phyloP scores from a whole-genome alignment of 2,797 vertebrate genomes.

The Ctenopoma kingsleyae region DNA sequence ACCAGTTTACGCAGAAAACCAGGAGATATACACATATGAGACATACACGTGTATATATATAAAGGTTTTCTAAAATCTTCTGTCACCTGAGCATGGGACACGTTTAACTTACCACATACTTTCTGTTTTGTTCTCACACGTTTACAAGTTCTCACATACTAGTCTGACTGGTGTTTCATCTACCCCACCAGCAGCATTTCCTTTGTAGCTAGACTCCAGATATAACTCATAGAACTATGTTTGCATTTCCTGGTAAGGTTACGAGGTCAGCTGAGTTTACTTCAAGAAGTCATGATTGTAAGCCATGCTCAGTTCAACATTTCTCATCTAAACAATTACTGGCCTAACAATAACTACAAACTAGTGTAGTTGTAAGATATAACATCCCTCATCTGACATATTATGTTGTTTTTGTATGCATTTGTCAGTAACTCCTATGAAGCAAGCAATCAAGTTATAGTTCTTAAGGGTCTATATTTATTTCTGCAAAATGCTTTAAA shows the following conservation, averaged over 20 bases:
- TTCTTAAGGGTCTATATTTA: too few species aligned
- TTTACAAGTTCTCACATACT: constrained; percentile 2
- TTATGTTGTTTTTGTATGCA: too few species aligned
- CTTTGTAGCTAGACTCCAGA: constrained; percentile 6
- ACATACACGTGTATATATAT: too few species aligned
- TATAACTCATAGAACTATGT: not conserved
- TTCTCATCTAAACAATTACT: not conserved
- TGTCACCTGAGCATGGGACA: not conserved
- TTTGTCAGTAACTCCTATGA: too few species aligned
- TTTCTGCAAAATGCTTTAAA: not conserved
- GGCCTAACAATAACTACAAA: too few species aligned
- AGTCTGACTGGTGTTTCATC: not conserved
- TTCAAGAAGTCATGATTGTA: not conserved
- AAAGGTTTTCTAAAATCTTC: not conserved
- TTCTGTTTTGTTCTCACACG: constrained; percentile 14
- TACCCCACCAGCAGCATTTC: constrained; percentile 16
- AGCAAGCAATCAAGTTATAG: too few species aligned
- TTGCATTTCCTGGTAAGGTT: constrained; percentile 37
- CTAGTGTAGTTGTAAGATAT: too few species aligned
- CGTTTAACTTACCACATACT: not conserved
- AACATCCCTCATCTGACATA: too few species aligned
- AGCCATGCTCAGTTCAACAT: not conserved
- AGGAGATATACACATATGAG: too few species aligned
- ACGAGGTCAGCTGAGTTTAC: constrained; percentile 16
- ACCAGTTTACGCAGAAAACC: too few species aligned